Evolutionary conservation across 2,888 invertebrate species (phyloP), one percentile per base, ranked within the genome.

Genomic region (Drosophila conformis): DNA sequence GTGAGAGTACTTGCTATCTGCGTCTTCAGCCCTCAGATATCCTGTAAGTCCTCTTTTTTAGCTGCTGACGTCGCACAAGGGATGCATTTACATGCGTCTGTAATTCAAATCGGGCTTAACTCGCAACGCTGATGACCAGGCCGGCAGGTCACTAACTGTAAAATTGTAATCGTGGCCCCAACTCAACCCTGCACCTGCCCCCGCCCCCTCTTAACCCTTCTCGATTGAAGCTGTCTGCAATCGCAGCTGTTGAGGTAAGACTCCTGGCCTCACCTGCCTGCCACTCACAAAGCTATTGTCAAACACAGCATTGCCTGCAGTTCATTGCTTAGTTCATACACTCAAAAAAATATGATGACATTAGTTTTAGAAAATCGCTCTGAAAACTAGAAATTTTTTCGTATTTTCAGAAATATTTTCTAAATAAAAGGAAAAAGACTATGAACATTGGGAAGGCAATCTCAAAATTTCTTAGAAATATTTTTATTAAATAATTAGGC

Each of bases 71-170:
- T 40, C 57, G 60, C 77, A 62, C 77, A 58, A 25, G 76, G 71
- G 71, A 76, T 71, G 76, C 63, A 75, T 80, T 70, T 66, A 33
- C 74, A 64, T 59, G 68, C 53, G 59, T 15, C 33, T 35, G 63
- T 69, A 65, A 49, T 56, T 74, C 36, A 59, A 77, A 69, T 69
- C 63, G 74, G 69, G 60, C 68, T 60, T 74, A 69, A 57, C 58
- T 54, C 38, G 27, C 7, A 27, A 5, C 36, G 51, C 74, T 31
- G 57, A 63, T 72, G 60, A 56, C 58, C 72, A 64, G 40, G 36
- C 13, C 40, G 8, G 25, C 53, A 13, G 18, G 29, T 53, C 21
- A 35, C 61, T 29, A 46, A 18, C 33, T 25, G 40, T 38, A 56
- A 33, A 68, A 59, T 35, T 65, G 48, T 71, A 33, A 27, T 6